Percentiles rank a stretch among this genome's conserved stretches.
Evolutionary conservation across 1,140 invertebrate species (phyloP).

Genomic region (Pararge aegeria): DNA sequence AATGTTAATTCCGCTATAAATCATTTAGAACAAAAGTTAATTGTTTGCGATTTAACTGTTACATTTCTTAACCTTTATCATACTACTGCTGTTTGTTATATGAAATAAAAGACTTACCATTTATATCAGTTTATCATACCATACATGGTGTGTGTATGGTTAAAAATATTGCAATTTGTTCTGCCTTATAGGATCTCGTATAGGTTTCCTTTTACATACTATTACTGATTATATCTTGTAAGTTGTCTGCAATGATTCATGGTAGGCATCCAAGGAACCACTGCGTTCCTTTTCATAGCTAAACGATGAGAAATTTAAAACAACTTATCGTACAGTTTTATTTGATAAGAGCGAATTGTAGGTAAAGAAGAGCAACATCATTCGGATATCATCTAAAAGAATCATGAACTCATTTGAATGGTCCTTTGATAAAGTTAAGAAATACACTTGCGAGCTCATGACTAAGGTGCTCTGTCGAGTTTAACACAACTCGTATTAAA

Average conservation of each 20-base stretch:
- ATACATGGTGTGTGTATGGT: neutral
- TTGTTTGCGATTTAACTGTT: neutral
- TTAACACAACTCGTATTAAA: too few species aligned
- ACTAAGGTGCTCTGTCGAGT: too few species aligned
- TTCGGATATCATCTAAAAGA: neutral
- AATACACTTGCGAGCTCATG: too few species aligned
- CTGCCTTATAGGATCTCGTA: conserved; percentile 20
- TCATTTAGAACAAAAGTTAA: too few species aligned
- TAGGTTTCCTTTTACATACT: conserved; percentile 21
- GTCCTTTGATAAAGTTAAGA: too few species aligned
- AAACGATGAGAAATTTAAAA: conserved; percentile 9
- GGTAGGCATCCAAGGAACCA: conserved; percentile 8
- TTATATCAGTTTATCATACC: conserved; percentile 1
- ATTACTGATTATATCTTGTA: conserved; percentile 21
- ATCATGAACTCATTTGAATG: too few species aligned
- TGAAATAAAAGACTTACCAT: neutral
- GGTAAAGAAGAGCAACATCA: neutral
- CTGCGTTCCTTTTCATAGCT: conserved; percentile 13
- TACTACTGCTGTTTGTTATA: neutral
- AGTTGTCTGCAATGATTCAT: conserved; percentile 23
- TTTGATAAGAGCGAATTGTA: neutral
- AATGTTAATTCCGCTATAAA: too few species aligned
- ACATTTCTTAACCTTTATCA: neutral
- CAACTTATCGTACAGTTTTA: conserved; percentile 2
- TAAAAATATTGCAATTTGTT: conserved; percentile 25